These are phyloP conservation scores for Heliocidaris erythrogramma DNA, from an alignment of 35 echinoderm and acorn worm species.

Conservation along the genomic window DNA sequence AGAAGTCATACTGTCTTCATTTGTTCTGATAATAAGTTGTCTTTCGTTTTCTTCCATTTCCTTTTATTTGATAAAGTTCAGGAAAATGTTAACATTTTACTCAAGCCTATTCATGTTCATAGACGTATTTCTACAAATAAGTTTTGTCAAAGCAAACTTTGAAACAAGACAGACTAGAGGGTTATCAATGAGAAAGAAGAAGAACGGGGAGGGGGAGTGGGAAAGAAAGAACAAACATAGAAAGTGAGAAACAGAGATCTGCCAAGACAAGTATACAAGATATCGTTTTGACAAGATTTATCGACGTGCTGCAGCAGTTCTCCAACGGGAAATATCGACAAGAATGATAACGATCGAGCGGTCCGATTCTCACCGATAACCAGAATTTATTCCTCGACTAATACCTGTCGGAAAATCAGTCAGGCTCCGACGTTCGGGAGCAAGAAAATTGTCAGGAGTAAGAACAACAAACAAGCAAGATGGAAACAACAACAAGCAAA, in stretches of 20 bases:
- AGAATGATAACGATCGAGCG: not conserved
- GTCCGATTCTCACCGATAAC: conserved; percentile 32
- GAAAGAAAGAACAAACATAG: too few relatives aligned
- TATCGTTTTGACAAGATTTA: not conserved
- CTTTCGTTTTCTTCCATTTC: too few relatives aligned
- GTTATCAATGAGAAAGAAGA: too few relatives aligned
- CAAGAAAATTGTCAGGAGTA: not conserved
- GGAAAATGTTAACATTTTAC: too few relatives aligned
- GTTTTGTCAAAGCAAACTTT: too few relatives aligned
- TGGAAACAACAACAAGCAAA: conserved; percentile 4
- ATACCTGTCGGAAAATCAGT: conserved; percentile 36
- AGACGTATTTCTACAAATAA: too few relatives aligned
- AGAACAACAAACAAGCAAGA: conserved; percentile 17
- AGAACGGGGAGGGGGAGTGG: too few relatives aligned
- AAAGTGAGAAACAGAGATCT: not conserved
- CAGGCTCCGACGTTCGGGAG: not conserved
- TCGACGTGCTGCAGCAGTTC: conserved; percentile 24
- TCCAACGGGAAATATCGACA: conserved; percentile 35
- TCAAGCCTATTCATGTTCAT: too few relatives aligned
- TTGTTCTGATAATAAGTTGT: too few relatives aligned
- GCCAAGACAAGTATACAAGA: not conserved
- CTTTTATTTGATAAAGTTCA: too few relatives aligned
- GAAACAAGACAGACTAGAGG: too few relatives aligned
- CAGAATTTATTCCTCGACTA: not conserved
- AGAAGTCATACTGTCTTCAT: too few relatives aligned